Base-by-base conservation (phyloP, 53 echinoderm and acorn worm species). In the Stichopus horrens region DNA sequence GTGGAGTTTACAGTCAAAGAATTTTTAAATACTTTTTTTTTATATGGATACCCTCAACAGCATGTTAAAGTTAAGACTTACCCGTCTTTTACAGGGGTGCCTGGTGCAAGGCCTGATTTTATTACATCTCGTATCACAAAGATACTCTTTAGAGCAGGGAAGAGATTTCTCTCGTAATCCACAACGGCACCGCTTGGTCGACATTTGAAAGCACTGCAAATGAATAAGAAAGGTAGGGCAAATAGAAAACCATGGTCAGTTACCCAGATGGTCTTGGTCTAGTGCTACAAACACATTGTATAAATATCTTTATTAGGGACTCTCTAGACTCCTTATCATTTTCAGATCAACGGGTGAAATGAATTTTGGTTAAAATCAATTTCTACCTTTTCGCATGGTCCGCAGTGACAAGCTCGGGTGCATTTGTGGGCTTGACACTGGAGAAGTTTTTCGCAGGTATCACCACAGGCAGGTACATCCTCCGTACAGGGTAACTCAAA, bases 11-110 rank as follows among this genome's bases (percentile, higher is more conserved):
- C 2, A 37, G 37, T 37, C 37, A 0, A 37, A 0, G 37, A 37
- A 37, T 37, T 37, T 37, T 37, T 37, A 37, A 37, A 37, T 2
- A 37, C 37, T 37, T 37, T 37, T 11, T 14, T n/a, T 14, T 67
- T 11, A n/a, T 67, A 14, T 14, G 68, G 68, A 67, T 67, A n/a
- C 3, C 68, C 68, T 67, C 11, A 11, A 67, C n/a, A n/a, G n/a
- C 68, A 67, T 67, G n/a, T n/a, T 1, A 11, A 11, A 11, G 13
- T 14, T 51, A 23, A 13, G n/a, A 87, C 78, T 23, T 90, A 94
- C 94, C 98, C 95, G 91, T 83, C 93, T 88, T 66, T 97, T 97
- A 77, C 98, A 97, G 55, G 92, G 95, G 90, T 97, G 98, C 21
- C 93, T 92, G 9, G 89, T 86, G 73, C 98, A 97, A 71, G 95